Conservation (phyloP, 1,140 invertebrate genomes). For the Drosophila virilis region DNA sequence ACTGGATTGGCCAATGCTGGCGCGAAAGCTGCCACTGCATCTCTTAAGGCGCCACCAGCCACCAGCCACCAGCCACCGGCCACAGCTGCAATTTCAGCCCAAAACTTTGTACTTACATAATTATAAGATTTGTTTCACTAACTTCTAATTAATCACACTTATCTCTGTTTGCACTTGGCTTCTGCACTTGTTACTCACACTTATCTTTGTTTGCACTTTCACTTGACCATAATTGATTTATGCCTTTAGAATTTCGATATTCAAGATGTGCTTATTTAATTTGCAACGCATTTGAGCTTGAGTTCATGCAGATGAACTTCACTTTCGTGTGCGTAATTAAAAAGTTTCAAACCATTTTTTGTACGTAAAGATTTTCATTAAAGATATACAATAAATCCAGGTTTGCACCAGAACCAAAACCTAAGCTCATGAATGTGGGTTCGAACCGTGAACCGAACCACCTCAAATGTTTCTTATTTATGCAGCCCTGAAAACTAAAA, state of each 20-base stretch:
- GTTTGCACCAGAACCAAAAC: too few relatives aligned
- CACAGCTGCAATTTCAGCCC: background rate
- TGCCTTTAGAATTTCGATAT: background rate
- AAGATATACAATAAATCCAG: too few relatives aligned
- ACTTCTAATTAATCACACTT: conserved; percentile 9
- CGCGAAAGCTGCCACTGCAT: conserved; percentile 72
- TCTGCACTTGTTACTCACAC: background rate
- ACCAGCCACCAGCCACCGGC: background rate
- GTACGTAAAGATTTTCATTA: too few relatives aligned
- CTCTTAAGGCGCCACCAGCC: conserved; percentile 28
- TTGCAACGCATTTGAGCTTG: conserved; percentile 12
- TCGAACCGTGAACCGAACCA: too few relatives aligned
- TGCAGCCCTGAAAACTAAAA: too few relatives aligned
- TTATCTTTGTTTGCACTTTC: background rate
- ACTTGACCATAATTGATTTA: conserved; percentile 9
- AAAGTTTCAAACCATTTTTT: conserved; percentile 21
- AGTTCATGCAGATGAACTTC: background rate
- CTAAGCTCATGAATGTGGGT: too few relatives aligned
- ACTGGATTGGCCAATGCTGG: conserved; percentile 80
- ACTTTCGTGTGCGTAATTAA: conserved; percentile 37
- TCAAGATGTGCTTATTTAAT: conserved; percentile 21
- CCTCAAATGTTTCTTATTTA: too few relatives aligned
- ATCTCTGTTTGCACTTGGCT: background rate
- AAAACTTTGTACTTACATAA: conserved; percentile 24
- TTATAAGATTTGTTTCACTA: conserved; percentile 16